Evolutionary conservation across 2,113 vertebrate genomes (phyloP), one percentile per base, ranked within the genome.

Genomic region (Raja brachyura): DNA sequence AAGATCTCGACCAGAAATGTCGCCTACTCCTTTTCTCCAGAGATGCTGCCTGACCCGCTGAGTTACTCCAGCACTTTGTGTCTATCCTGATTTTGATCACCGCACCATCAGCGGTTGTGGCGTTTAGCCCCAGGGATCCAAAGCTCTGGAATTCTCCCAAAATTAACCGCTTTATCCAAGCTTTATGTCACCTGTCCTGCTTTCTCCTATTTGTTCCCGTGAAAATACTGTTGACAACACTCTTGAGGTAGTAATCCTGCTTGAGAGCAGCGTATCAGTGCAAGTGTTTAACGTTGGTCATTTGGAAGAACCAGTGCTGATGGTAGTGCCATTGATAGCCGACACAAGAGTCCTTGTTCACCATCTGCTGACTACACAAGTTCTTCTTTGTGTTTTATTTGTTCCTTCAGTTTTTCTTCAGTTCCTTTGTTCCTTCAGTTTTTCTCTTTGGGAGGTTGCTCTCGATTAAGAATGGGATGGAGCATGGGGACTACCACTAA

Each of bases 301-400:
- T 93, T 94, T 95, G 93, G 93, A 94, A 93, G 79, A 93, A 81
- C 25, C 75, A 0, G 28, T 77, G 74, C 93, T 77, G 11, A 8
- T 90, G 9, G 78, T 11, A 85, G 4, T 77, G 93, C 63, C n/a
- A 61, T 4, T 25, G 28, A 4, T 85, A 10, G 11, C 54, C 10
- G 54, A 20, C 79, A 56, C 79, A 22, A 25, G 6, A 56, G 79
- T 48, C 54, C 20, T 83, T 83, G 6, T 66, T 66, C 63, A 66
- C 63, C 14, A 7, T 66, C 63, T 66, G 78, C 39, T 81, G 39
- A 56, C 48, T 48, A 25, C 1, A 54, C 5, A 56, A 16, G 2
- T 33, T 10, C 48, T 54, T 33, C 18, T 25, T 25, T n/a, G n/a
- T n/a, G 39, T 56, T 81, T 81, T 48, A 6, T 22, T 54, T 63